A percentile compares a stretch with the other conserved stretches of the same genome.
Conservation (phyloP, 2,797 vertebrate genomes). For the Nasua narica region DNA sequence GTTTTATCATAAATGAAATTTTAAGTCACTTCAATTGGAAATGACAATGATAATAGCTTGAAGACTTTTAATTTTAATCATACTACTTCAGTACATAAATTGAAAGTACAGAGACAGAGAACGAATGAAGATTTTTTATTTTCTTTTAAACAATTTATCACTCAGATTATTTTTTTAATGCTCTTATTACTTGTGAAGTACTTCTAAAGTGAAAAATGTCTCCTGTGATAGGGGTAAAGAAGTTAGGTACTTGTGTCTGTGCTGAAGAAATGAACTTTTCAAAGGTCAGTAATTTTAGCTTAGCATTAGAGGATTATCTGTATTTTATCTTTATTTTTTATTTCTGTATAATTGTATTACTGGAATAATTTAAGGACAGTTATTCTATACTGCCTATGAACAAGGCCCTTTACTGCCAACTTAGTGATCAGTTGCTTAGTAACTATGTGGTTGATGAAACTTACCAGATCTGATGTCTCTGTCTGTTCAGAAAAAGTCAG, state of each 20-base stretch:
- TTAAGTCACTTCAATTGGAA: neutral
- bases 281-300: constrained; percentile 29
- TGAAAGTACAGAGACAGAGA: neutral
- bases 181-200: neutral
- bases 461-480: neutral
- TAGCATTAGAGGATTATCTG: neutral
- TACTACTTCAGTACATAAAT: neutral
- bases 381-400: neutral
- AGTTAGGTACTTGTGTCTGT: neutral
- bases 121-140: neutral
- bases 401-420: neutral
- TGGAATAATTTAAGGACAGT: neutral
- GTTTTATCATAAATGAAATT: neutral
- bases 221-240: neutral
- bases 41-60: neutral
- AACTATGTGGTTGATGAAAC: constrained; percentile 14
- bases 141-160: neutral
- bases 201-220: neutral
- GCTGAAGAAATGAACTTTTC: neutral
- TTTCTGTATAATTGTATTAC: neutral
- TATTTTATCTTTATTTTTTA: neutral
- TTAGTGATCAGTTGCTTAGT: constrained; percentile 43
- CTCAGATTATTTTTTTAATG: neutral
- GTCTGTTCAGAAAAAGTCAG: neutral
- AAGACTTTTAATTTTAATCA: neutral